Conservation (phyloP, 2,888 invertebrate species). For the Miltochrista miniata region DNA sequence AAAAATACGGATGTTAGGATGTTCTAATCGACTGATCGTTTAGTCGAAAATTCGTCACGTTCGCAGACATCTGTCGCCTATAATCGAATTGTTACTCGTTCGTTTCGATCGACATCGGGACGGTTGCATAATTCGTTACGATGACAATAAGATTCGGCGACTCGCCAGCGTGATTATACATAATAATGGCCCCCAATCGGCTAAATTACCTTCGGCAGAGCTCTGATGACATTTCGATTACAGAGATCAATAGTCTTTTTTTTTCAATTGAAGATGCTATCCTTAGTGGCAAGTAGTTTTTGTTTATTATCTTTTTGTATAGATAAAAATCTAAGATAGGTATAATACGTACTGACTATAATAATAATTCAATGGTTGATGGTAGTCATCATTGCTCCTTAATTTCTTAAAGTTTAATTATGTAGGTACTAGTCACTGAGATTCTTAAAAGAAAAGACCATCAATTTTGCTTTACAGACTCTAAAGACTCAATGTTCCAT, state of each 20-base stretch:
- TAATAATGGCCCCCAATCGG: slow-evolving; percentile 62
- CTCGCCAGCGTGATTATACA: slow-evolving; percentile 68
- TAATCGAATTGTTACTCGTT: slow-evolving; percentile 73
- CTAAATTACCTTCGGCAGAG: slow-evolving; percentile 61
- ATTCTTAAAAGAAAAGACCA: too few relatives aligned
- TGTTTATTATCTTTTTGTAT: slow-evolving; percentile 35
- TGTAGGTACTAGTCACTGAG: too few relatives aligned
- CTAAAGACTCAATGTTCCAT: too few relatives aligned
- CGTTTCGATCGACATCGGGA: slow-evolving; percentile 66
- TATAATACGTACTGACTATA: not conserved
- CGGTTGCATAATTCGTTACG: slow-evolving; percentile 79
- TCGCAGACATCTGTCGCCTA: slow-evolving; percentile 80
- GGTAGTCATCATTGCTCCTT: not conserved
- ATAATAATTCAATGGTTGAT: too few relatives aligned
- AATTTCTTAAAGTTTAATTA: not conserved
- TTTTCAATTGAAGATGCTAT: slow-evolving; percentile 42
- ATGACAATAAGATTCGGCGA: slow-evolving; percentile 77
- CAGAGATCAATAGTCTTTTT: slow-evolving; percentile 55
- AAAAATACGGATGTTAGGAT: slow-evolving; percentile 29
- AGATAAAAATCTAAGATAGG: slow-evolving; percentile 17
- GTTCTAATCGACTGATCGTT: slow-evolving; percentile 51
- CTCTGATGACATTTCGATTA: slow-evolving; percentile 71
- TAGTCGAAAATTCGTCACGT: slow-evolving; percentile 81
- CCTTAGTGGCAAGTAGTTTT: slow-evolving; percentile 39
- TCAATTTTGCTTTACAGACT: too few relatives aligned